Base-by-base conservation (phyloP, 2,797 vertebrate species). In the Distichodus sexfasciatus region DNA sequence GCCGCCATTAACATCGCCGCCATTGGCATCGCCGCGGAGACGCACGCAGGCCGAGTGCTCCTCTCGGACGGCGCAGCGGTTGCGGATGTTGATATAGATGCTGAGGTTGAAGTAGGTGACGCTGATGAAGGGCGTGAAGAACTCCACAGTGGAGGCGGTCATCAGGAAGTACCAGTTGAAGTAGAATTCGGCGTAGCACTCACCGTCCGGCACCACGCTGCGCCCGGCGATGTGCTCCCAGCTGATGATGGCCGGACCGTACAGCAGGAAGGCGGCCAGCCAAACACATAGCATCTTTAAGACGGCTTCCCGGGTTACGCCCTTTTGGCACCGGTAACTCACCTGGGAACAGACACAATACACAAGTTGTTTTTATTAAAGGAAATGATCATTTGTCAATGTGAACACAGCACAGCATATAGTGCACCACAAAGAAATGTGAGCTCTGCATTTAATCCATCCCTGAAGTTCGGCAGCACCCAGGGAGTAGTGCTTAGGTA, bases 161-260 rank as follows among this genome's bases (percentile, higher is more conserved):
- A 90, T 91, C 26, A 92, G 79, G 77, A 92, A 91, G 64, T 91
- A 91, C 87, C 90, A 89, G 72, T 89, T 92, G 80, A 89, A 90
- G 77, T 91, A 92, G 76, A 91, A 92, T 67, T 93, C 88, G 0
- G 89, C 88, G 0, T 89, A 86, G 66, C 90, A 91, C 74, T 92
- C 81, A 26, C 84, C 76, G 14, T 85, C 78, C 0, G 84, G 84
- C 15, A 90, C 79, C 23, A 90, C 87, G 51, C 84, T 91, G 1
- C 75, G 78, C 12, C 87, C 88, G 10, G 87, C 82, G 35, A 87
- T 63, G 46, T 91, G 81, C 66, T 91, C 88, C 90, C 91, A 91
- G 0, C 85, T 87, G 72, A 91, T 89, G 66, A 91, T 90, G 28
- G 89, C 91, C 19, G 90, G 91, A 15, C 89, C 86, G 0, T 90